phyloP scores from a whole-genome alignment of 53 echinoderm and acorn worm species.

The Actinopyga echinites region DNA sequence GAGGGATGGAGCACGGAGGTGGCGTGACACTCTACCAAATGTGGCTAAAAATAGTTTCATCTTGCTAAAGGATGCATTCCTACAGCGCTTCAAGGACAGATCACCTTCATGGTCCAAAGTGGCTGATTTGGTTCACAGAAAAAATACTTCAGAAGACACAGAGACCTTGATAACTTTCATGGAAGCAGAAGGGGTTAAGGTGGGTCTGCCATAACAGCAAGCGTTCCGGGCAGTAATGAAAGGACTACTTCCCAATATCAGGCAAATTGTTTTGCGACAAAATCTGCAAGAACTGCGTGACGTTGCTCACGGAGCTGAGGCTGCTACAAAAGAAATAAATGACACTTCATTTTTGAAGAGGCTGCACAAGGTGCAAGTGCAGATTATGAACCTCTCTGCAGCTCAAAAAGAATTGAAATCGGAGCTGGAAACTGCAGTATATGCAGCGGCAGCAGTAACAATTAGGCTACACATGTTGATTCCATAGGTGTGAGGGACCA shows the following conservation, averaged over 20 bases:
- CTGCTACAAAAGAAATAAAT: neutral
- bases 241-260: neutral
- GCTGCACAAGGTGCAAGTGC: neutral
- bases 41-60: neutral
- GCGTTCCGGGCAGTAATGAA: neutral
- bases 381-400: neutral
- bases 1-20: neutral
- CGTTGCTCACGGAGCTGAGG: neutral
- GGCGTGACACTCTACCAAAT: neutral
- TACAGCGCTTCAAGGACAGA: neutral
- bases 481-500: neutral
- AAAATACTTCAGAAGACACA: neutral
- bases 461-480: neutral
- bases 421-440: neutral
- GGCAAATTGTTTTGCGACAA: slow-evolving; percentile 1
- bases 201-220: neutral
- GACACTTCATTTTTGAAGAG: neutral
- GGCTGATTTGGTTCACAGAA: neutral
- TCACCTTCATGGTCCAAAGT: slow-evolving; percentile 8
- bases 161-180: neutral
- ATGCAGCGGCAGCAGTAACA: neutral
- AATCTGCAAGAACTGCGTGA: neutral
- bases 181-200: neutral
- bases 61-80: neutral
- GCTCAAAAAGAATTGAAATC: neutral